Base-by-base conservation (phyloP, 2,797 vertebrate species). In the Ctenosaura bakeri region DNA sequence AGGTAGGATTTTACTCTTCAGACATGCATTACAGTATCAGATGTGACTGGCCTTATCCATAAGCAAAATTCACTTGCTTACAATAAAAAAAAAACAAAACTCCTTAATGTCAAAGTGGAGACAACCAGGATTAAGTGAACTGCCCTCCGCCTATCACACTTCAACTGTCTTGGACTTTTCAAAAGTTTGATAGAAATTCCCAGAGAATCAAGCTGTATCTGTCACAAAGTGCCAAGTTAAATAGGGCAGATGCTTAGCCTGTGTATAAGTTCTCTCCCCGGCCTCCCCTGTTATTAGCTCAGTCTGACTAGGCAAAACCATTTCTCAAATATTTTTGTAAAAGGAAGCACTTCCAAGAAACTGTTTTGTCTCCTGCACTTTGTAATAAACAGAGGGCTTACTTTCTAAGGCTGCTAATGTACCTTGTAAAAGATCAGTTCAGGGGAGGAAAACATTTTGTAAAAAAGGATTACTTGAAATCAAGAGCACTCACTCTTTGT, bases 351-450 rank as follows among this genome's bases (percentile, higher is more conserved):
- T 95, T 91, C 91, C 85, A 92, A 95, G 92, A 90, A 56, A 94
- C 2, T 90, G 93, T 92, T 95, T 94, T 91, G 84, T 87, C 93
- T 94, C 94, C 91, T 92, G 24, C 88, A 90, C 18, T 84, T 76
- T 94, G 93, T 85, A 92, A 94, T 84, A 96, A 95, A 93, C 88
- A 94, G n/a, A 62, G 87, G 85, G 56, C 64, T 85, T 90, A 85
- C 87, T 86, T 92, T 91, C 93, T 91, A 66, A 71, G 92, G 88
- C 87, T 80, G 91, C 91, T 93, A 94, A 96, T 85, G 88, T 71
- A 88, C 83, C 93, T 92, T 93, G 90, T 95, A 96, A 95, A 96
- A 95, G 66, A 87, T 86, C 80, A 94, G 89, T 94, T 88, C 86
- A 90, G 26, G 20, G 24, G 2, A 38, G 12, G 52, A 50, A n/a